These are phyloP conservation scores for Cyclopterus lumpus DNA, from an alignment of 2,797 vertebrate species.

Conservation along the genomic window DNA sequence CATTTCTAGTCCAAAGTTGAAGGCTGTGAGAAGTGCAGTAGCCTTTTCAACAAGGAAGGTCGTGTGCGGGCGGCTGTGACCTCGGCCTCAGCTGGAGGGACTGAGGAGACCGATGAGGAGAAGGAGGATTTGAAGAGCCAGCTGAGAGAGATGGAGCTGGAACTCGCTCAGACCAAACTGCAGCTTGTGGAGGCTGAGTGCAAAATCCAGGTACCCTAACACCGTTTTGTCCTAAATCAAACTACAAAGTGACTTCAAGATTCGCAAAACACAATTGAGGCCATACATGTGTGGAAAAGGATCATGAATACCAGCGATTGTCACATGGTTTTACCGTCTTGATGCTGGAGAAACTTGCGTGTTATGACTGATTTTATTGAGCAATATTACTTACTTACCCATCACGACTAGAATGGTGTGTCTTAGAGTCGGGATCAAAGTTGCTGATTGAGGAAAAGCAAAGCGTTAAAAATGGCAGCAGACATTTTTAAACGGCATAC, in stretches of 20 bases:
- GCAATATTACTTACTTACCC: background rate
- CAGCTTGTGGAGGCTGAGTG: slow-evolving; percentile 98
- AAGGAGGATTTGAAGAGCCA: slow-evolving; percentile 95
- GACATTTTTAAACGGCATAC: background rate
- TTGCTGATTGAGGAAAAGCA: background rate
- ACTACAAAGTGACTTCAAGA: background rate
- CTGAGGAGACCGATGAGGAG: slow-evolving; percentile 93
- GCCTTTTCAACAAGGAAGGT: slow-evolving; percentile 95
- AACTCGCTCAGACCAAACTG: slow-evolving; percentile 97
- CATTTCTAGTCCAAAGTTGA: slow-evolving; percentile 92
- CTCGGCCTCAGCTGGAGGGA: slow-evolving; percentile 68
- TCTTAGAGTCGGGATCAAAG: background rate
- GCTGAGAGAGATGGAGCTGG: slow-evolving; percentile 98
- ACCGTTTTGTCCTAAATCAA: background rate
- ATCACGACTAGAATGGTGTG: background rate
- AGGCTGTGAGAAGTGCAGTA: slow-evolving; percentile 94
- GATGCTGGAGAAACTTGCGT: background rate
- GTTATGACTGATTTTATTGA: background rate
- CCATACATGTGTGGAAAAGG: background rate
- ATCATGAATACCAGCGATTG: background rate
- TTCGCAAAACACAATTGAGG: background rate
- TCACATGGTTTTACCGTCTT: background rate
- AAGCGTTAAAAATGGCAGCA: slow-evolving; percentile 1
- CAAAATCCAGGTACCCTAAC: slow-evolving; percentile 92
- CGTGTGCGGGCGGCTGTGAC: slow-evolving; percentile 83